Evolutionary conservation across 2,797 vertebrate species (phyloP), one percentile per base, ranked within the genome.

Genomic region (Limosa lapponica): DNA sequence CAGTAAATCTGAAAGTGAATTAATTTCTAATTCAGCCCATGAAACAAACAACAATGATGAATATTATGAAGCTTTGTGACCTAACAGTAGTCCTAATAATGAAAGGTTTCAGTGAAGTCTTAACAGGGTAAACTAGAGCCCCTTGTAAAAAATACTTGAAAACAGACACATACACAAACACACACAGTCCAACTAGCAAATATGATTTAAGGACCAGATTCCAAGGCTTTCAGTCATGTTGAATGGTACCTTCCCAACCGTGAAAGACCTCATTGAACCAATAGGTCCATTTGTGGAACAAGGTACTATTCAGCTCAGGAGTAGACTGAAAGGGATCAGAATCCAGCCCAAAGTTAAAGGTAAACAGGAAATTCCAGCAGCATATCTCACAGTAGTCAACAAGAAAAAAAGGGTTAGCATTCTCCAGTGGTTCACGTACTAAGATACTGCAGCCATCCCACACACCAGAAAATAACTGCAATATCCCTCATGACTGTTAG

Each of bases 301-400:
- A 96, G 74, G 82, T 92, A 32, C 61, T 67, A 74, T 93, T 95
- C 82, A 96, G 44, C 19, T 79, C 24, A 65, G 44, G 20, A 78
- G 28, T 24, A 74, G 32, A 83, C 12, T 8, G 14, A 87, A 89
- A 57, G 55, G 20, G 71, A 55, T 83, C 57, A 92, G 71, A 86
- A 86, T 78, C 61, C 27, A 65, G 32, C 24, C 49, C 2, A 4
- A 91, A 69, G 32, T 66, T 62, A 74, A 86, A 91, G 86, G 67
- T 74, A 95, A 96, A 90, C 79, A 94, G 57, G 69, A 88, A 95
- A 91, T 87, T 94, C 84, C 24, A 72, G 54, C 39, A 87, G 54
- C 54, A 16, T 91, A 83, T 91, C 62, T 83, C 75, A 82, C 24
- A 86, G 61, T 41, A 83, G 37, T 75, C 79, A 90, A 46, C 1